Evolutionary conservation across 2,888 invertebrate species (phyloP).

Genomic region (Netelia inedita): DNA sequence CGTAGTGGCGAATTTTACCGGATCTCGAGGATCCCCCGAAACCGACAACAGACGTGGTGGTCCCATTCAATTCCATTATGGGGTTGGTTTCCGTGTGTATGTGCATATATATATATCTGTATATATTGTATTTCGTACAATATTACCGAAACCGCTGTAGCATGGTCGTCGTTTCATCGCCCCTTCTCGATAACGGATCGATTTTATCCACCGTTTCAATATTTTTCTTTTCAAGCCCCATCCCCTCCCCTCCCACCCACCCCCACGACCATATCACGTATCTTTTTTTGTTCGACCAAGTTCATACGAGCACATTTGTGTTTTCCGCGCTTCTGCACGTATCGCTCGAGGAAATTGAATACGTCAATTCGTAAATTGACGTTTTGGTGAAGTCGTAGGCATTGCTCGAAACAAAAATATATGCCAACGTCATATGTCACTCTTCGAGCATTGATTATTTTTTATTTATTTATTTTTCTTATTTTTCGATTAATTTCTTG

Average conservation of each 20-base stretch:
- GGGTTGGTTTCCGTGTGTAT: conserved; percentile 11
- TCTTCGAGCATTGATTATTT: background rate
- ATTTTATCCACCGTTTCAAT: conserved; percentile 51
- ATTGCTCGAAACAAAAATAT: background rate
- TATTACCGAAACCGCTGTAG: conserved; percentile 31
- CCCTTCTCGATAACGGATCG: conserved; percentile 33
- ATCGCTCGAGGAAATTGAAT: conserved; percentile 33
- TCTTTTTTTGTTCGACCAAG: conserved; percentile 18
- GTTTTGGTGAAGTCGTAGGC: background rate
- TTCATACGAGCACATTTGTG: conserved; percentile 27
- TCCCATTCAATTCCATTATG: conserved; percentile 70
- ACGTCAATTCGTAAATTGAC: conserved; percentile 36
- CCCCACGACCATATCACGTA: background rate
- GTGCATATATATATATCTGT: background rate
- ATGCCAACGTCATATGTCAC: background rate
- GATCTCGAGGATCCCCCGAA: conserved; percentile 55
- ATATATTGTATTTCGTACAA: conserved; percentile 39
- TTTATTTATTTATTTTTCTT: background rate
- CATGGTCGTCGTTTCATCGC: conserved; percentile 49
- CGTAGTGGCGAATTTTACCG: conserved; percentile 38
- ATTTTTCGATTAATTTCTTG: background rate
- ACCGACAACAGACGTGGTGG: conserved; percentile 55
- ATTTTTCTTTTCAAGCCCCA: conserved; percentile 8
- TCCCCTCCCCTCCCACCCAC: background rate
- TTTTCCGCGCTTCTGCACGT: background rate